These are phyloP conservation scores for Eristalis pertinax DNA, from an alignment of 2,888 invertebrate genomes.

Conservation along the genomic window DNA sequence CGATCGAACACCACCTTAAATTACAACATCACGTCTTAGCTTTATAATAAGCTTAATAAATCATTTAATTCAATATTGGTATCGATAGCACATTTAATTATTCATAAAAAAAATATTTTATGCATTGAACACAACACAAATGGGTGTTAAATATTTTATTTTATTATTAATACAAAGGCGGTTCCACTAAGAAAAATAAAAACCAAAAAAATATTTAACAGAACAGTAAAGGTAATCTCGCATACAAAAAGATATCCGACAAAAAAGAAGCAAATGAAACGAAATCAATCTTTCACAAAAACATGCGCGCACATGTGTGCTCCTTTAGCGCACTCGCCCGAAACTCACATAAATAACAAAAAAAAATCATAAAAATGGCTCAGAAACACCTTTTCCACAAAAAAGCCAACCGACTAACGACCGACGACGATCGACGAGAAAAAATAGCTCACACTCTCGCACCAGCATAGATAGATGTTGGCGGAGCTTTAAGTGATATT, in stretches of 20 bases:
- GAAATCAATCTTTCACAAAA: constrained; percentile 26
- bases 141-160: not conserved
- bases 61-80: constrained; percentile 32
- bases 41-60: constrained; percentile 32
- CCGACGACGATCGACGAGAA: constrained; percentile 42
- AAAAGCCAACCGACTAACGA: constrained; percentile 41
- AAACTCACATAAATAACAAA: constrained; percentile 54
- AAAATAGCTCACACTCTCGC: constrained; percentile 50
- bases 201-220: not conserved
- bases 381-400: constrained; percentile 60
- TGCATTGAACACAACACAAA: constrained; percentile 5
- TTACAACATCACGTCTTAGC: constrained; percentile 45
- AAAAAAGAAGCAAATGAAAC: not conserved
- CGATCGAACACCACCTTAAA: constrained; percentile 13
- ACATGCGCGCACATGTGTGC: constrained; percentile 53
- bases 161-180: not conserved
- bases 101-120: constrained; percentile 29
- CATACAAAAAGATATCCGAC: constrained; percentile 4
- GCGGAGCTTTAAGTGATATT: constrained; percentile 63
- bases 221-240: not conserved
- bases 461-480: constrained; percentile 58
- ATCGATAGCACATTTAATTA: constrained; percentile 29
- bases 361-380: constrained; percentile 50
- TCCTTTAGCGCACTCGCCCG: constrained; percentile 51
- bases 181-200: not conserved